phyloP scores from a whole-genome alignment of 2,113 vertebrate species.

The Sardina pilchardus region DNA sequence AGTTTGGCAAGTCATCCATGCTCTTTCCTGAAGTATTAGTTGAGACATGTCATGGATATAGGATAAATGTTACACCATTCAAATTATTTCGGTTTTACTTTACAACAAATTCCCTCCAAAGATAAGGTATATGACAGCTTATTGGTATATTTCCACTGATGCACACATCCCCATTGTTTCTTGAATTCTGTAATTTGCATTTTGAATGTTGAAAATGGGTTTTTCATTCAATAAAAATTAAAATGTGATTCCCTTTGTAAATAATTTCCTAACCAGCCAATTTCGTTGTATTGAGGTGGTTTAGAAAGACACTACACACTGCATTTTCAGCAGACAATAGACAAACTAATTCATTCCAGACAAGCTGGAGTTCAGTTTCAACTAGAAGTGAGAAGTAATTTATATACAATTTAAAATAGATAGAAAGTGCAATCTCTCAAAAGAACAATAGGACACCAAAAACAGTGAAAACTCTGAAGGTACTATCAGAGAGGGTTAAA shows the following conservation, averaged over 20 bases:
- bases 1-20: not conserved
- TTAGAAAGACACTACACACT: not conserved
- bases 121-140: not conserved
- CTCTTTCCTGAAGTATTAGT: not conserved
- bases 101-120: not conserved
- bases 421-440: too few species aligned
- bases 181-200: conserved; percentile 5
- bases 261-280: not conserved
- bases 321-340: not conserved
- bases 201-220: conserved; percentile 54
- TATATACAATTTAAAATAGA: too few species aligned
- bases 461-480: too few species aligned
- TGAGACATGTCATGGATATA: not conserved
- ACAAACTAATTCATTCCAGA: not conserved
- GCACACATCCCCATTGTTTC: not conserved
- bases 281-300: not conserved
- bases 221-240: conserved; percentile 75
- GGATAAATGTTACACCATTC: not conserved
- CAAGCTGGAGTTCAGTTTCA: too few species aligned
- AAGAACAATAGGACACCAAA: too few species aligned
- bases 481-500: too few species aligned
- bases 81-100: not conserved
- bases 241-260: conserved; percentile 45
- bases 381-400: too few species aligned
- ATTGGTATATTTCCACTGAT: not conserved